phyloP scores from a whole-genome alignment of 2,888 invertebrate species.

The Dascillus cervinus region DNA sequence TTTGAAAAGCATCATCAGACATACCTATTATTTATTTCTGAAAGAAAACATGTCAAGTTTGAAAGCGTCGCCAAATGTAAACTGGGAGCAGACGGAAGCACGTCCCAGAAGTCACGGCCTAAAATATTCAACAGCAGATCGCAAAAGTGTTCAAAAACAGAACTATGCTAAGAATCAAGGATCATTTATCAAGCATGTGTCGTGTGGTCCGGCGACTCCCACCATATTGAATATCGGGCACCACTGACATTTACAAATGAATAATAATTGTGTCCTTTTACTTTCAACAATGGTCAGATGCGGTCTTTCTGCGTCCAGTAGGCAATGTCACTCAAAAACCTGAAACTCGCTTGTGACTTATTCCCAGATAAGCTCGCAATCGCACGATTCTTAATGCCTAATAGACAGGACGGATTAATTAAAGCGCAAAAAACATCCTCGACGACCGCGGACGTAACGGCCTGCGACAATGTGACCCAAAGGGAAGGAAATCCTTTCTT shows the following conservation, averaged over 20 bases:
- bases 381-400: too few relatives aligned
- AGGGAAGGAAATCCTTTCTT: too few relatives aligned
- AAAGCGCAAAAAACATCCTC: too few relatives aligned
- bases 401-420: too few relatives aligned
- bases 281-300: constrained; percentile 20
- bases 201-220: constrained; percentile 43
- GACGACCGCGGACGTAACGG: too few relatives aligned
- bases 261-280: constrained; percentile 45
- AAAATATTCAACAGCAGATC: constrained; percentile 38
- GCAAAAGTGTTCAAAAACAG: constrained; percentile 39
- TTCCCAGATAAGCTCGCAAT: too few relatives aligned
- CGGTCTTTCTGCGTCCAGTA: constrained; percentile 23
- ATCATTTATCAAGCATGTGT: constrained; percentile 44
- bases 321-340: constrained; percentile 24
- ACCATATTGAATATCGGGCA: constrained; percentile 45
- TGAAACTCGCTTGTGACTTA: constrained; percentile 13
- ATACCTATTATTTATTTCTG: background rate
- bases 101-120: constrained; percentile 31
- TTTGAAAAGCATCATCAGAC: too few relatives aligned
- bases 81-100: constrained; percentile 31
- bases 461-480: too few relatives aligned
- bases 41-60: constrained; percentile 13
- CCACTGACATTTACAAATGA: constrained; percentile 45
- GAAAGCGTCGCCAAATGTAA: constrained; percentile 26
- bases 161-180: constrained; percentile 40